Conservation (phyloP, 2,888 invertebrate genomes). For the Spodoptera picta region DNA sequence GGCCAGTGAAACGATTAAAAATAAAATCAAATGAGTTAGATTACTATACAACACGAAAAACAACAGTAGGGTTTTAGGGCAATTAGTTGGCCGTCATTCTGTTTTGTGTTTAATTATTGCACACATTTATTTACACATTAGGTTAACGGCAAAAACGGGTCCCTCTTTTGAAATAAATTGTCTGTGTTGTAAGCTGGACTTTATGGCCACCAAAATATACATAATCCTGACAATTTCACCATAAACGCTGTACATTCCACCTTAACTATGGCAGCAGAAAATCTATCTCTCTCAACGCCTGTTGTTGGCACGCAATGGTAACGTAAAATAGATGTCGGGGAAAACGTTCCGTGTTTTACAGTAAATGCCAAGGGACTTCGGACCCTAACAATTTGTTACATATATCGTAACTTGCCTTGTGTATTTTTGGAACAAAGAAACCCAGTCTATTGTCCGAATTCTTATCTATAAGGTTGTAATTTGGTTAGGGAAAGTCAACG, state of each 20-base stretch:
- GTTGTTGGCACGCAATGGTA: slow-evolving; percentile 19
- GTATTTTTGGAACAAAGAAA: slow-evolving; percentile 72
- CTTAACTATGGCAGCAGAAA: neutral
- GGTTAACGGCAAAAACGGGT: slow-evolving; percentile 82
- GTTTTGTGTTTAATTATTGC: slow-evolving; percentile 84
- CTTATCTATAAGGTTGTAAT: slow-evolving; percentile 56
- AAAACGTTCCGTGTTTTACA: neutral
- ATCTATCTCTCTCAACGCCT: neutral
- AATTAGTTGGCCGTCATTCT: slow-evolving; percentile 79
- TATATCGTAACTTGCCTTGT: slow-evolving; percentile 71
- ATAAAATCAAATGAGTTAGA: slow-evolving; percentile 49
- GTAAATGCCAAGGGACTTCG: slow-evolving; percentile 44
- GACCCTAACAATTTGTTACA: slow-evolving; percentile 70
- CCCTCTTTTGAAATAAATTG: slow-evolving; percentile 82
- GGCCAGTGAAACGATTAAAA: slow-evolving; percentile 36
- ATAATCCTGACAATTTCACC: neutral
- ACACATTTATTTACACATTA: slow-evolving; percentile 86
- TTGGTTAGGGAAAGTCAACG: slow-evolving; percentile 43
- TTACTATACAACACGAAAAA: slow-evolving; percentile 52
- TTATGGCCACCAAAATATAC: neutral
- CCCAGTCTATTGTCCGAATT: slow-evolving; percentile 62
- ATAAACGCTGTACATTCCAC: slow-evolving; percentile 15
- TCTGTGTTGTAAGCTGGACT: slow-evolving; percentile 53
- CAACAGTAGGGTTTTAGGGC: slow-evolving; percentile 68
- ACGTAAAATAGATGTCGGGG: neutral